Percentiles rank a stretch among this genome's conserved stretches.
phyloP scores from a whole-genome alignment of 2,797 vertebrate genomes.

The Pachyuromys duprasi region DNA sequence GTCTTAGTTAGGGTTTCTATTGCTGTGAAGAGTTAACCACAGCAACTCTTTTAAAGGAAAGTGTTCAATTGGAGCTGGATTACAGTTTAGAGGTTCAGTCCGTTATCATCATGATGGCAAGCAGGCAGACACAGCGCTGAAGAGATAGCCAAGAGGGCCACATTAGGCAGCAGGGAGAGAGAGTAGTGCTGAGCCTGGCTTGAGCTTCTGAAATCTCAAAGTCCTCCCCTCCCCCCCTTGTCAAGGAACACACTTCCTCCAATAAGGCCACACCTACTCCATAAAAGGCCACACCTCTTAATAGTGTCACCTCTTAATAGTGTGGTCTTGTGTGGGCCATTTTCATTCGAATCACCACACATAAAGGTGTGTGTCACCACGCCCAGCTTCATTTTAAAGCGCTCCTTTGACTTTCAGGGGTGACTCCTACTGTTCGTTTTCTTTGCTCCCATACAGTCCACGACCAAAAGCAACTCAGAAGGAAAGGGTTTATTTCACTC shows the following conservation, averaged over 20 bases:
- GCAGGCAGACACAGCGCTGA: background rate
- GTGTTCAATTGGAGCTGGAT: background rate
- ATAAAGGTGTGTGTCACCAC: background rate
- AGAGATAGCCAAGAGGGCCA: background rate
- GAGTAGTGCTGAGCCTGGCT: background rate
- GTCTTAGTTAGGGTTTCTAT: background rate
- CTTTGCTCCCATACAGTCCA: background rate
- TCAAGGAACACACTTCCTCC: background rate
- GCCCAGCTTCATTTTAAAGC: background rate
- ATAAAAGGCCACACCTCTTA: background rate
- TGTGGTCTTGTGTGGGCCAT: background rate
- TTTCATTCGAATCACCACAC: background rate
- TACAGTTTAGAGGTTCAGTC: background rate
- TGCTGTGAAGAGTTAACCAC: background rate
- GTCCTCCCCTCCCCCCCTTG: background rate
- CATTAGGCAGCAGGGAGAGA: background rate
- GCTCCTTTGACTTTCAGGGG: background rate
- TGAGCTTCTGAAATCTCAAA: background rate
- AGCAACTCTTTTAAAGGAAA: background rate
- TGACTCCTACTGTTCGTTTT: background rate
- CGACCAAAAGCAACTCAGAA: background rate
- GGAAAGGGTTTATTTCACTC: background rate
- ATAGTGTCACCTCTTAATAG: background rate
- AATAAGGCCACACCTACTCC: background rate
- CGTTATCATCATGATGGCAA: background rate